Evolutionary conservation across 1,140 invertebrate species (phyloP), one percentile per base, ranked within the genome.

Genomic region (Psilanteris sp.): DNA sequence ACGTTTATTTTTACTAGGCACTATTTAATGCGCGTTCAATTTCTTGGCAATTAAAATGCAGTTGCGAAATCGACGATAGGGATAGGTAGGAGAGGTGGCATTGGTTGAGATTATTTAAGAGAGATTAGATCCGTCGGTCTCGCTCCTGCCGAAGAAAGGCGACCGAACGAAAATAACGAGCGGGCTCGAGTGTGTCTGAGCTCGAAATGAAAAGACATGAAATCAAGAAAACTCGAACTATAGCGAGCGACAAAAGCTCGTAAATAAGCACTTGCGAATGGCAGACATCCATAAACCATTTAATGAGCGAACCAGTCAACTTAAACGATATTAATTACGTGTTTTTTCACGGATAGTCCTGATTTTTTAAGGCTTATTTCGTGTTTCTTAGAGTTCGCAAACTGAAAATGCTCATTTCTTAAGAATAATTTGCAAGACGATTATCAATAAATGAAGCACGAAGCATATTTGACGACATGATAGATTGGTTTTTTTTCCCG

Each of bases 41-140:
- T 57, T 57, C 64, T 57, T 68, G 54, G 66, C 44, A 59, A 70
- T 70, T 70, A 70, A 59, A 70, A 59, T 52, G 59, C 36, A 54
- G 37, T 54, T 52, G 27, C 59, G 8, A 34, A 44, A 9, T 27
- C 32, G 34, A 15, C 7, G n/a, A 9, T 11, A 14, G 43, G 0
- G 26, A 9, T 1, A 5, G n/a, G 5, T 4, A 3, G 27, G 4
- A 14, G 24, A 4, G 27, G 54, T 7, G 1, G 18, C 8, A 10
- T 3, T 8, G 36, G 29, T 2, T 2, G 50, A n/a, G 50, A 67
- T 48, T 44, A 67, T 67, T 67, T 67, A 55, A 54, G 29, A 36
- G 20, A 55, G 62, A 67, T 55, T 48, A 55, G 62, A 67, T 55
- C 16, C 29, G 14, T 43, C 24, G 22, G 32, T 46, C 50, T 22